Evolutionary conservation across 2,888 invertebrate genomes (phyloP).

Genomic region (Tetramorium bicarinatum): DNA sequence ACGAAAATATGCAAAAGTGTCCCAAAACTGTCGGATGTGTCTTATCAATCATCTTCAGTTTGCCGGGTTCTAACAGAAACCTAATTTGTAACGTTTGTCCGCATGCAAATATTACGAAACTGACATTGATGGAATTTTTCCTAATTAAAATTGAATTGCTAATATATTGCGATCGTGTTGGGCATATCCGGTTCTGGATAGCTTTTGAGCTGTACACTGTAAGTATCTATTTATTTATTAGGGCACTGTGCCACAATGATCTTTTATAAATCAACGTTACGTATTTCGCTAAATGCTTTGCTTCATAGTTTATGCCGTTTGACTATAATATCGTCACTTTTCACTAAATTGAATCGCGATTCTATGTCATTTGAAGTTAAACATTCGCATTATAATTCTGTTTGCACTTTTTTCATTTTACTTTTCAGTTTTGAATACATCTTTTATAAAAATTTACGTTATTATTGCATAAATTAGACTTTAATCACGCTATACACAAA

Average conservation of each 20-base stretch:
- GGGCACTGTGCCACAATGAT: background rate
- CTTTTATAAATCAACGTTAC: background rate
- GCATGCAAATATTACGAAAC: background rate
- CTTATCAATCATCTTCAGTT: background rate
- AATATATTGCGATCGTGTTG: background rate
- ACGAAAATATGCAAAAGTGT: background rate
- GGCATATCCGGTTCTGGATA: background rate
- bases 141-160: background rate
- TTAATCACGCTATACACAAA: background rate
- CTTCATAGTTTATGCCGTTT: constrained; percentile 6
- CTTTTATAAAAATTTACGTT: background rate
- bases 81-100: background rate
- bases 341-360: constrained; percentile 2
- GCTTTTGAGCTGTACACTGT: background rate
- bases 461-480: constrained; percentile 1
- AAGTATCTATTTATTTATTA: constrained; percentile 10
- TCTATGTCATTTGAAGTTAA: background rate
- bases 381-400: background rate
- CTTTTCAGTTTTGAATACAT: background rate
- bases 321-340: constrained; percentile 7
- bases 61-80: background rate
- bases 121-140: background rate
- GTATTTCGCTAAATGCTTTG: background rate
- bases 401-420: background rate
- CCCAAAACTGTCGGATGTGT: background rate